phyloP scores from a whole-genome alignment of 1,140 invertebrate genomes.

The Antheraea pernyi region DNA sequence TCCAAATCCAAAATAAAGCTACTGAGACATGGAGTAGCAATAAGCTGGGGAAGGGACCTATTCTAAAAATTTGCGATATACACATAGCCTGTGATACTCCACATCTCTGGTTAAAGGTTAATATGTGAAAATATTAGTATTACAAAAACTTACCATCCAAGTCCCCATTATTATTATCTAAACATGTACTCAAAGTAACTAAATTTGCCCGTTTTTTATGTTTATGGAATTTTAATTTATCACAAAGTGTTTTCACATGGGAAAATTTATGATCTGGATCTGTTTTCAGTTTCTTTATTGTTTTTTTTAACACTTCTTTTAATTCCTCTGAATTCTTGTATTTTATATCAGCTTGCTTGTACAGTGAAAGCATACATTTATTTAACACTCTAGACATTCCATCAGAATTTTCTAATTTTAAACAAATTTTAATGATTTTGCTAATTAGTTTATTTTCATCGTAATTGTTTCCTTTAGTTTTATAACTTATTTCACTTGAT shows the following conservation, averaged over 20 bases:
- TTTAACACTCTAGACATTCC: conserved; percentile 47
- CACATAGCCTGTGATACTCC: too few relatives aligned
- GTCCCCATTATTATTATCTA: conserved; percentile 20
- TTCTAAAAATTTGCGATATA: too few relatives aligned
- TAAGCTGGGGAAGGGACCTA: too few relatives aligned
- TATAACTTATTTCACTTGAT: not conserved
- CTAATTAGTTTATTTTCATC: not conserved
- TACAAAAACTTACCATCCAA: not conserved
- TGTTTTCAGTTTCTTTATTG: conserved; percentile 25
- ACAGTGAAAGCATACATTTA: conserved; percentile 30
- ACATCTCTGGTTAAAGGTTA: too few relatives aligned
- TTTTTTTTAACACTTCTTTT: conserved; percentile 30
- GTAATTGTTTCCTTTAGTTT: not conserved
- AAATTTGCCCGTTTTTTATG: conserved; percentile 38
- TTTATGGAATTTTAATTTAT: conserved; percentile 29
- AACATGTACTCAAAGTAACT: conserved; percentile 34
- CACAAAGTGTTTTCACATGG: conserved; percentile 43
- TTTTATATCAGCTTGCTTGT: conserved; percentile 25
- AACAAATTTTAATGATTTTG: conserved; percentile 40
- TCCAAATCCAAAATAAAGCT: too few relatives aligned
- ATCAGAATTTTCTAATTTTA: conserved; percentile 32
- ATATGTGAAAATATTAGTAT: too few relatives aligned
- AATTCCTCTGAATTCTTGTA: conserved; percentile 37
- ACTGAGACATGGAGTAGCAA: too few relatives aligned
- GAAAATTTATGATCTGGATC: conserved; percentile 41